Evolutionary conservation across 2,888 invertebrate species (phyloP).

Genomic region (Acrobasis repandana): DNA sequence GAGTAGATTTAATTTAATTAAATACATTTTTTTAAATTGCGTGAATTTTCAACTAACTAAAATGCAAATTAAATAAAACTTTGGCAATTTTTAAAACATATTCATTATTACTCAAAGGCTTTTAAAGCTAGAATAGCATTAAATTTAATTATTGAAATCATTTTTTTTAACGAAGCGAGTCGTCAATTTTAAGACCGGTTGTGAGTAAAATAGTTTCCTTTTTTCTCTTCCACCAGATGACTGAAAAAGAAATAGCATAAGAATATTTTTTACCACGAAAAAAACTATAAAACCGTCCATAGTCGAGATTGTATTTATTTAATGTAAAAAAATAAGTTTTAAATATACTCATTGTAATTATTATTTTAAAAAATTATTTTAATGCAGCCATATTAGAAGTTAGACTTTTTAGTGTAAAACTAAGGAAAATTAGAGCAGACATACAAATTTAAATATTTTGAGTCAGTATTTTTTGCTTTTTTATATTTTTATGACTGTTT

Average conservation of each 20-base stretch:
- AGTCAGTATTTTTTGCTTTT: neutral
- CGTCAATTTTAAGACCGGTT: constrained; percentile 61
- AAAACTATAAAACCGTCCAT: constrained; percentile 75
- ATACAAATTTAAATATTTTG: neutral
- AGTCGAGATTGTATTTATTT: constrained; percentile 76
- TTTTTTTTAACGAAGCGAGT: constrained; percentile 25
- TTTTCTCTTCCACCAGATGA: constrained; percentile 49
- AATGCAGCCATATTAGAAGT: constrained; percentile 73
- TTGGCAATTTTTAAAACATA: neutral
- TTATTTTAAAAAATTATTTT: constrained; percentile 45
- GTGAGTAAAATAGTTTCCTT: constrained; percentile 51
- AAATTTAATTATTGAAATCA: neutral
- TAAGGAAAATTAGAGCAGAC: constrained; percentile 20
- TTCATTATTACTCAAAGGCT: neutral
- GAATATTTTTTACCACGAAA: constrained; percentile 69
- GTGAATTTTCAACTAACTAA: neutral
- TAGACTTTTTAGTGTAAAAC: constrained; percentile 36
- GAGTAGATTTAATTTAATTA: neutral
- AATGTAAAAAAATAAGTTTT: constrained; percentile 50
- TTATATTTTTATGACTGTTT: constrained; percentile 12
- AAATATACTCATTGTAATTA: constrained; percentile 63
- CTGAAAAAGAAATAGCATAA: constrained; percentile 67
- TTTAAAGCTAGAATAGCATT: neutral
- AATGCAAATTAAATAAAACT: neutral
- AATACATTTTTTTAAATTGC: neutral